phyloP scores from a whole-genome alignment of 2,888 invertebrate species.

The Sarcophaga caerulescens region DNA sequence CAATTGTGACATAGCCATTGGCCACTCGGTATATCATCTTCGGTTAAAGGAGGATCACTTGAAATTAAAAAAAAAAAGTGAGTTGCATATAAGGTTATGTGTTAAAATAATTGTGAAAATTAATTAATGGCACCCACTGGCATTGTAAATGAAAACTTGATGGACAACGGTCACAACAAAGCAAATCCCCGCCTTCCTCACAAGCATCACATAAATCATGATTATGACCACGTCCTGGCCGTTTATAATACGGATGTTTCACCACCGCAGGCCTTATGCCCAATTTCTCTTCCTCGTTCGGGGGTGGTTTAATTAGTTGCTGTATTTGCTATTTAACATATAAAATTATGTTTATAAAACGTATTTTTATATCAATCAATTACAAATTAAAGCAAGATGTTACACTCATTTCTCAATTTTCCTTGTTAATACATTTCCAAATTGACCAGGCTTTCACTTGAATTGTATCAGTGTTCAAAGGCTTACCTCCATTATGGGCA shows the following conservation, averaged over 20 bases:
- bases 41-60: conserved; percentile 96
- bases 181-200: conserved; percentile 95
- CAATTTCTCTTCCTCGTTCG: conserved; percentile 87
- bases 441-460: conserved; percentile 20
- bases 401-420: conserved; percentile 49
- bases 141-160: conserved; percentile 97
- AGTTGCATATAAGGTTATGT: conserved; percentile 45
- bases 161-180: conserved; percentile 97
- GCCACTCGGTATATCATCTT: conserved; percentile 93
- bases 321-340: conserved; percentile 88
- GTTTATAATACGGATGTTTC: conserved; percentile 91
- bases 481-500: conserved; percentile 94
- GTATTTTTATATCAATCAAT: background rate
- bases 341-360: conserved; percentile 10
- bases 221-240: conserved; percentile 94
- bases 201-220: conserved; percentile 97
- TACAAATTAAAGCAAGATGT: background rate
- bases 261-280: conserved; percentile 83
- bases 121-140: conserved; percentile 86
- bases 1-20: conserved; percentile 96
- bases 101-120: background rate
- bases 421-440: conserved; percentile 2
- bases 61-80: conserved; percentile 3
- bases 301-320: conserved; percentile 94
- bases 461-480: conserved; percentile 3